Evolutionary conservation across 2,113 vertebrate genomes (phyloP), one percentile per base, ranked within the genome.

Genomic region (Amazona vittata): DNA sequence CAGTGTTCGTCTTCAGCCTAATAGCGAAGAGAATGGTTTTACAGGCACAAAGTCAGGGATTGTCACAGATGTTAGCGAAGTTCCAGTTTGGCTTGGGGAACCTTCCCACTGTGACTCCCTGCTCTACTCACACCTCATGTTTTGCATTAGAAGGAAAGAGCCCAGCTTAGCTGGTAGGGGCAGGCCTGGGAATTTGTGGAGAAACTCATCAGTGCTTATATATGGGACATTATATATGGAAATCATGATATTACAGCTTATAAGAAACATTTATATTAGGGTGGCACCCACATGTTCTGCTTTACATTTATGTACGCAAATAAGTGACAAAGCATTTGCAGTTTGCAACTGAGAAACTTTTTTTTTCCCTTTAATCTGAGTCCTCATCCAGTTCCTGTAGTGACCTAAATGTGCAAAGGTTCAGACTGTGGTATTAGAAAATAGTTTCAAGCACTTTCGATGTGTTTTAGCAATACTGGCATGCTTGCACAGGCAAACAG

Each of bases 201-300:
- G 79, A 93, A 96, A 94, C 69, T 39, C 39, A 64, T 91, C 77
- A 60, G 55, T 68, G 55, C 74, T 95, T 85, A 57, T 71, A 46
- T 76, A 94, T 65, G 47, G 94, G 77, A 87, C 79, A 93, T 96
- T 96, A 79, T 55, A 39, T 93, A 96, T 96, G 96, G 94, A 97
- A 97, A 96, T 96, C 15, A 64, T 11, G 12, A 59, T 77, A 74
- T 94, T 97, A 94, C 1, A 86, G 57, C 69, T 94, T 92, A n/a
- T 29, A 87, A 94, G 84, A 78, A 79, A 28, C 69, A 83, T 90
- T 91, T 82, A 82, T 74, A 92, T 92, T 92, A 79, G 80, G 65
- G 86, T 95, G 86, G 65, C 86, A 97, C 96, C 86, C 81, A 89
- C 64, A 93, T 79, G 26, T 31, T 89, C 79, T 92, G n/a, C 86